Base-by-base conservation (phyloP, 2,797 vertebrate genomes). In the Arctocebus calabarensis region DNA sequence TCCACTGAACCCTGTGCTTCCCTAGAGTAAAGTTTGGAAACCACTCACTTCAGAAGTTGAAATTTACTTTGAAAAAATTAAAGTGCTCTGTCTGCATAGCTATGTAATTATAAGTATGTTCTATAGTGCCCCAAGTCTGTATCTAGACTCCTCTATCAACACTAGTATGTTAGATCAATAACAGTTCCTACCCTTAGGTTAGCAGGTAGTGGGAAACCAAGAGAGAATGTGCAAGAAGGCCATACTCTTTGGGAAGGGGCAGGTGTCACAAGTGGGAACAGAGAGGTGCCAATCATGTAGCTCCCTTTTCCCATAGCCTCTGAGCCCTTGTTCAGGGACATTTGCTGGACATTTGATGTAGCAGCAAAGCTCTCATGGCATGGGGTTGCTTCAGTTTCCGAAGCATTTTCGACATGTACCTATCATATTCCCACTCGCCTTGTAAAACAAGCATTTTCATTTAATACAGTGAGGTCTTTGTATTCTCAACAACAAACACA, bases 401-500 rank as follows among this genome's bases (percentile, higher is more conserved):
- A 96, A 98, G 97, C 86, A 20, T 98, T 97, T 98, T 98, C 94
- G 87, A 79, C 77, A 2, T 97, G 92, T 96, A 97, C 97, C 98
- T 98, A 96, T 98, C 79, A 12, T 98, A 98, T 98, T 98, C 98
- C 98, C 97, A 91, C 20, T 91, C 64, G 89, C 55, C 97, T 98
- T 97, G 97, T 98, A 97, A 98, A 96, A 96, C 87, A 98, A 96
- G 95, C 97, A 27, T 62, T 95, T 27, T 97, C 88, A 64, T 32
- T 91, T 95, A 97, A 95, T 97, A 98, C 98, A 98, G 97, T 97
- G 95, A 98, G 93, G 90, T 81, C 97, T 98, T 98, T 98, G 98
- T 98, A 97, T 97, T 97, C 97, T 96, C 97, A 98, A 97, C 98
- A 98, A 97, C 92, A 96, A 98, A 97, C 97, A 93, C 97, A 96